Evolutionary conservation across 1,140 invertebrate species (phyloP), one percentile per base, ranked within the genome.

Genomic region (Trachelipus rathkii): DNA sequence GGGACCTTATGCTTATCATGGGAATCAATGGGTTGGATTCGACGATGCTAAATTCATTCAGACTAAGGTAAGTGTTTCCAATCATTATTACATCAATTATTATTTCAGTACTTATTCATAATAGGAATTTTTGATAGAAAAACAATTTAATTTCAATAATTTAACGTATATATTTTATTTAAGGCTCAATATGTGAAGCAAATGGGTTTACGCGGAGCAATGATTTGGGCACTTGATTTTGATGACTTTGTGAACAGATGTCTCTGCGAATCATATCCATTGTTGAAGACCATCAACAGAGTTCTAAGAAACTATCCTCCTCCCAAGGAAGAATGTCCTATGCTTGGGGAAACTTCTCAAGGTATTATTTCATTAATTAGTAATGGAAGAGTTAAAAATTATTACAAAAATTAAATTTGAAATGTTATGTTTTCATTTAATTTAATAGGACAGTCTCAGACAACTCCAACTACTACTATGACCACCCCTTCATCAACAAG

Each of bases 141-240:
- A n/a, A 2, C 7, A 66, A 2, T 7, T n/a, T 3, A n/a, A n/a
- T 66, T 2, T 66, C 60, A 66, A 66, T n/a, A 66, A 66, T 66
- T 7, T 92, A 91, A 77, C 89, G 93, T 0, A 90, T 91, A 75
- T 87, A n/a, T n/a, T 89, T 92, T 85, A 89, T 88, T 0, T 85
- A 95, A 3, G 84, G 89, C 91, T n/a, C n/a, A 93, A 77, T 92
- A 90, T 79, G 89, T 94, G 2, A 89, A 33, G 78, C 87, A 90
- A 10, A 88, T 93, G 85, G 88, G 90, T 75, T 86, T 95, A 6
- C 93, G 90, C 7, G 93, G 94, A 46, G 90, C 89, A 19, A 95
- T 95, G 93, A 89, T 94, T 2, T 96, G 94, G 94, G 91, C 94
- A 0, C 84, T 95, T 0, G 93, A 96, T 87, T 87, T 95, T 70